Evolutionary conservation across 2,888 invertebrate species (phyloP).

Genomic region (Cacoxenus indagator): DNA sequence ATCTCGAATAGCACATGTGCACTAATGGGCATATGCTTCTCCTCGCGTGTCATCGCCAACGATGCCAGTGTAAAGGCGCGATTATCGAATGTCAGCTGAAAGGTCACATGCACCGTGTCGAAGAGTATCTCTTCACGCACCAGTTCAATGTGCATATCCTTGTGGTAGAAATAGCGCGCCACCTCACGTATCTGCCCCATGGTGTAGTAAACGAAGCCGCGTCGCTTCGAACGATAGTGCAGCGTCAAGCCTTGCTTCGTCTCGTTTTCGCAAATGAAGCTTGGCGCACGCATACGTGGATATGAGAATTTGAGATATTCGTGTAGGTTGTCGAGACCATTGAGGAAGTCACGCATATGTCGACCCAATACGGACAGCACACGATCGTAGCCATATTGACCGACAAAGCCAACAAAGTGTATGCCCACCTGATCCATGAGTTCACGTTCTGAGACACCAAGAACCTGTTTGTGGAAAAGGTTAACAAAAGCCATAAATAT

Average conservation of each 20-base stretch:
- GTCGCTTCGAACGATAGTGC: constrained; percentile 92
- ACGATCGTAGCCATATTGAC: constrained; percentile 94
- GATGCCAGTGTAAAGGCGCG: constrained; percentile 88
- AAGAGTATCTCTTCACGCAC: constrained; percentile 88
- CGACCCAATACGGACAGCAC: constrained; percentile 91
- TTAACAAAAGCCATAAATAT: not conserved
- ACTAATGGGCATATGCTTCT: constrained; percentile 89
- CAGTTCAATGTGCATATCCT: constrained; percentile 92
- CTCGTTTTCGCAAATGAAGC: constrained; percentile 97
- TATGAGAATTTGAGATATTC: constrained; percentile 97
- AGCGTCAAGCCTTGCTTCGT: constrained; percentile 91
- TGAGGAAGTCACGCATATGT: constrained; percentile 95
- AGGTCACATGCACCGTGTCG: constrained; percentile 93
- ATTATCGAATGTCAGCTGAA: constrained; percentile 95
- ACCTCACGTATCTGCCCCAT: constrained; percentile 97
- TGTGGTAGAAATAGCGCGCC: constrained; percentile 93
- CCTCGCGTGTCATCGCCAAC: constrained; percentile 87
- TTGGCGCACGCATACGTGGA: constrained; percentile 89
- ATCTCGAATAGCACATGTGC: constrained; percentile 94
- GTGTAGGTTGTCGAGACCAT: constrained; percentile 95
- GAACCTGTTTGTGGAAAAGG: constrained; percentile 74
- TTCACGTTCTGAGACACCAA: constrained; percentile 88
- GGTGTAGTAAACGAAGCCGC: constrained; percentile 96
- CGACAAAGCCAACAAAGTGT: constrained; percentile 92
- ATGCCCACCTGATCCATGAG: constrained; percentile 96